Evolutionary conservation across 2,888 invertebrate species (phyloP).

Genomic region (Cephus spinipes): DNA sequence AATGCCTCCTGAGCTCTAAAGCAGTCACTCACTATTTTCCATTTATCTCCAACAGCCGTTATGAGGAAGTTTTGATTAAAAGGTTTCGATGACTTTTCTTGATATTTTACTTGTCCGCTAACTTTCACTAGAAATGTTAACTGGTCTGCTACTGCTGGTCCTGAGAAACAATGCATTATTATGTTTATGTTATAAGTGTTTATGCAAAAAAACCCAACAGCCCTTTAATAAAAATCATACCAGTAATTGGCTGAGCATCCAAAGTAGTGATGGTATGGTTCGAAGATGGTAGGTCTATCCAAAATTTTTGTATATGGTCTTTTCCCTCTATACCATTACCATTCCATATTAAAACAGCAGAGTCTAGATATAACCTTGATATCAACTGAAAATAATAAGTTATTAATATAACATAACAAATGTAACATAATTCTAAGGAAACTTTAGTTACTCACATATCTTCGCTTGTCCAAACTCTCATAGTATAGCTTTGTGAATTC

Average conservation of each 20-base stretch:
- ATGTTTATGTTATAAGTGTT: background rate
- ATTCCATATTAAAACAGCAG: constrained; percentile 91
- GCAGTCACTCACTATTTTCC: constrained; percentile 93
- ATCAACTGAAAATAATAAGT: constrained; percentile 71
- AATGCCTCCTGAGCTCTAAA: constrained; percentile 79
- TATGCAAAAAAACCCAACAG: background rate
- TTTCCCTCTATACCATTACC: constrained; percentile 87
- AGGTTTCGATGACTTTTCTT: constrained; percentile 72
- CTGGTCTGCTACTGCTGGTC: constrained; percentile 81
- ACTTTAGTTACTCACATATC: constrained; percentile 74
- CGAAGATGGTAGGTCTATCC: constrained; percentile 84
- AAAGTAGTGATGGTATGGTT: constrained; percentile 82
- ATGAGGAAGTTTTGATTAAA: constrained; percentile 90
- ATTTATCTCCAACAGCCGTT: constrained; percentile 88
- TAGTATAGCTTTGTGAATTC: constrained; percentile 92
- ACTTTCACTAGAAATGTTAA: constrained; percentile 86
- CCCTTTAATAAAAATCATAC: constrained; percentile 57
- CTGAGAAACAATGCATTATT: constrained; percentile 63
- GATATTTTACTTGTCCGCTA: constrained; percentile 84
- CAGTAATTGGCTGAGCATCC: constrained; percentile 87
- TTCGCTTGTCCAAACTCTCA: constrained; percentile 86
- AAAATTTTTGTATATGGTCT: constrained; percentile 87
- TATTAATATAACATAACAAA: constrained; percentile 18
- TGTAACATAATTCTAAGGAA: background rate
- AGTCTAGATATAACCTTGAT: constrained; percentile 84